Evolutionary conservation across 2,113 vertebrate genomes (phyloP), one percentile per base, ranked within the genome.

Genomic region (Pipra filicauda): DNA sequence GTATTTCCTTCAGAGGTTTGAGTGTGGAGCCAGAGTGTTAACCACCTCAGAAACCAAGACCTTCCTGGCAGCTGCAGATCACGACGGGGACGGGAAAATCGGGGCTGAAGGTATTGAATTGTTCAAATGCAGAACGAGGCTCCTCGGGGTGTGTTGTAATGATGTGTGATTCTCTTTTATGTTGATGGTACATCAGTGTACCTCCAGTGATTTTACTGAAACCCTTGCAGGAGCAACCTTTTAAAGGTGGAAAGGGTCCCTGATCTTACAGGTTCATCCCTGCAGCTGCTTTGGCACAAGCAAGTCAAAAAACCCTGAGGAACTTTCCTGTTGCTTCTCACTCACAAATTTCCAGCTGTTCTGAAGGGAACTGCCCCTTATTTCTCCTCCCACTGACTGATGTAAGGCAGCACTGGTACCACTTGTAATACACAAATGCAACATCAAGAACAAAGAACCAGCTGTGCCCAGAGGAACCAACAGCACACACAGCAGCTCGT

Each of bases 1-100:
- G 97, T 99, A 95, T 96, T 99, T 99, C 96, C 98, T 99, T 86
- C 99, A 99, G 98, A 97, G 98, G 90, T 99, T 99, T 95, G 96
- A 98, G 72, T 97, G 98, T 7, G 98, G 98, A 51, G 99, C 99
- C 19, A 98, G 99, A 91, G 98, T 98, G 74, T 96, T 99, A 97
- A 99, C 98, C 2, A 85, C 97, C 41, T 98, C 98, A 79, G 99
- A 99, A 97, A 98, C 98, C 86, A 99, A 99, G 97, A 98, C 96
- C 70, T 98, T 99, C 90, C 84, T 99, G 95, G 98, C 98, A 61
- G 98, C 98, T 52, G 99, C 98, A 55, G 99, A 99, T 87, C 98
- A 98, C 11, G 98, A 99, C 11, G 98, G 98, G 39, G 99, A 99
- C n/a, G 99, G 99, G 41, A 99, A 96, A 97, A 99, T 99, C 48